Evolutionary conservation across 2,113 vertebrate species (phyloP), one percentile per base, ranked within the genome.

Genomic region (Cyrtonyx montezumae): DNA sequence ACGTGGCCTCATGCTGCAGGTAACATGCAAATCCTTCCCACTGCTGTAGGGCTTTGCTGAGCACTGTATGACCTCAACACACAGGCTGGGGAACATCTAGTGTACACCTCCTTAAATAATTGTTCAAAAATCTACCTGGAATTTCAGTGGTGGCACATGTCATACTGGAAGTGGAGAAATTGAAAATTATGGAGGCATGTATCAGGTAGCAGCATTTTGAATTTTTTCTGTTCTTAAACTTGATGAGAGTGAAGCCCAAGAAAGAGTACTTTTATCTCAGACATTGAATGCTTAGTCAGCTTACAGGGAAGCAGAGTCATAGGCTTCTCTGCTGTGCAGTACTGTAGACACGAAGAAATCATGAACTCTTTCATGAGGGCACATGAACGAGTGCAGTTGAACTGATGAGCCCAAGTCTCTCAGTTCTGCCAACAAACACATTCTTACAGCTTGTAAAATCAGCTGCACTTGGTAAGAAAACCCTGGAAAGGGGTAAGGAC

Each of bases 101-200:
- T 5, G 99, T 99, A 5, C 99, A 99, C 61, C 97, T 99, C 87
- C 99, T 99, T 65, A 99, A 99, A 86, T 99, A 99, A 97, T 97
- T 93, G 98, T 98, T 62, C 98, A 98, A 2, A 97, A 97, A 92
- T 98, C 98, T 77, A 84, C 20, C 43, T 98, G 96, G 98, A 98
- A 98, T 94, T 99, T 98, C 97, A 99, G 99, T 83, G 98, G 99
- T 94, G 97, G 97, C 79, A 99, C 98, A 98, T 99, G 99, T 95
- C 81, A 5, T 53, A 96, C 76, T 83, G 14, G 7, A 90, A 96
- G 96, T 90, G 98, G 98, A 97, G 98, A 98, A 25, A 98, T 99
- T 97, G 98, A 98, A 96, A 98, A 75, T 97, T 99, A 99, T 86
- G 86, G 90, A 83, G 98, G 99, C 95, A 91, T 96, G 17, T 91